These are phyloP conservation scores for Symphodus melops DNA, from an alignment of 2,113 vertebrate genomes.

Conservation along the genomic window DNA sequence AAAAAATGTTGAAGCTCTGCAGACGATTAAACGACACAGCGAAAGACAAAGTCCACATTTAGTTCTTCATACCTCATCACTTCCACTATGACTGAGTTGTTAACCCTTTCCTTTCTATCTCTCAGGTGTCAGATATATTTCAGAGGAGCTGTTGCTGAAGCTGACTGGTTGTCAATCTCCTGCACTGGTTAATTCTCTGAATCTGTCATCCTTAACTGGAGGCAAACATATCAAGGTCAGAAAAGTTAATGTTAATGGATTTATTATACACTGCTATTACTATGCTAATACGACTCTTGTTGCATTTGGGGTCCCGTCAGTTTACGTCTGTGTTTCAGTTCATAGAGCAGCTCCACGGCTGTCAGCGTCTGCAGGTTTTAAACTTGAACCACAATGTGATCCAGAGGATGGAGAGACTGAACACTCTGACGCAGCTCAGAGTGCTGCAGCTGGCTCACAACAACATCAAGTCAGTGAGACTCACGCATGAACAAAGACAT, in stretches of 20 bases:
- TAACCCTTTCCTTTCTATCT: background rate
- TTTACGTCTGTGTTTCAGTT: constrained; percentile 77
- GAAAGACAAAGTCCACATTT: too few relatives aligned
- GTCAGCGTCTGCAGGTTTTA: constrained; percentile 84
- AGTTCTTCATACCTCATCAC: too few relatives aligned
- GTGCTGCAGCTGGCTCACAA: constrained; percentile 90
- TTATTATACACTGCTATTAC: background rate
- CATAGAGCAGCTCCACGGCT: constrained; percentile 91
- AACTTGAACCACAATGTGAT: constrained; percentile 88
- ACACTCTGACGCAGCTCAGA: constrained; percentile 82
- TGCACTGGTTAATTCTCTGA: constrained; percentile 7
- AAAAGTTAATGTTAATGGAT: background rate
- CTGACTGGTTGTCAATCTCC: background rate
- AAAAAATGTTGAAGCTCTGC: too few relatives aligned
- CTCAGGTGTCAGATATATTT: constrained; percentile 15
- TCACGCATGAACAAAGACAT: too few relatives aligned
- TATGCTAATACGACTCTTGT: background rate
- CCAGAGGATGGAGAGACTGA: constrained; percentile 88
- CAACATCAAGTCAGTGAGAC: constrained; percentile 78
- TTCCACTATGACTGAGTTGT: too few relatives aligned
- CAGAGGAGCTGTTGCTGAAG: constrained; percentile 23
- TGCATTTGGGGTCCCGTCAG: background rate
- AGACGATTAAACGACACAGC: too few relatives aligned
- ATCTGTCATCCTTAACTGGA: constrained; percentile 16
- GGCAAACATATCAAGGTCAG: constrained; percentile 22